Conservation (phyloP, 2,113 vertebrate species). For the Progne subis region DNA sequence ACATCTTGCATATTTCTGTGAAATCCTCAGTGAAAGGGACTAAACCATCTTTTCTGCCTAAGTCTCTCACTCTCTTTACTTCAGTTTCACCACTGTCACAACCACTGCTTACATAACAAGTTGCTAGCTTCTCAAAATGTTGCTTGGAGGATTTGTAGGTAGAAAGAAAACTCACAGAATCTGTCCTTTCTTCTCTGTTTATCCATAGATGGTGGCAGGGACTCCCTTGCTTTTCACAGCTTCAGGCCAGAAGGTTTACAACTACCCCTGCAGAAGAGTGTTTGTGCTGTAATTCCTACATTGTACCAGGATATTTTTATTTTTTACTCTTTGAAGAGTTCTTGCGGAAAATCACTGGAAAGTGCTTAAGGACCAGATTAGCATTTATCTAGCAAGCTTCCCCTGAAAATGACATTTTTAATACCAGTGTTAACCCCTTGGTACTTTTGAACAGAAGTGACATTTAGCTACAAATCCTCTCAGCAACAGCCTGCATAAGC, state of each 20-base stretch:
- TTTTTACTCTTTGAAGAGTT: slow-evolving; percentile 25
- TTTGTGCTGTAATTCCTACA: not conserved
- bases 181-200: not conserved
- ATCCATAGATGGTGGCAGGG: not conserved
- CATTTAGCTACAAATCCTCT: slow-evolving; percentile 30
- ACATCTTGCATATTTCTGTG: not conserved
- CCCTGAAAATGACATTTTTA: slow-evolving; percentile 36
- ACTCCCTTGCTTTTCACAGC: not conserved
- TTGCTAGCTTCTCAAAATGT: not conserved
- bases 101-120: not conserved
- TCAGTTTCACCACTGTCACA: not conserved
- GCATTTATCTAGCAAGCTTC: slow-evolving; percentile 2
- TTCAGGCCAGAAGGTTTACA: not conserved
- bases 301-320: not conserved
- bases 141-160: not conserved
- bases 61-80: not conserved
- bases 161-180: not conserved
- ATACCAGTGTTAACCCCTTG: slow-evolving; percentile 51
- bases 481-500: not conserved
- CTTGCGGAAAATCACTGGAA: slow-evolving; percentile 34
- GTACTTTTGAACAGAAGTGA: not conserved
- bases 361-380: slow-evolving; percentile 47
- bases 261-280: not conserved
- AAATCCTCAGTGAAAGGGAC: not conserved
- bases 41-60: not conserved